phyloP scores from a whole-genome alignment of 2,797 vertebrate species.

The Onychomys leucogaster region DNA sequence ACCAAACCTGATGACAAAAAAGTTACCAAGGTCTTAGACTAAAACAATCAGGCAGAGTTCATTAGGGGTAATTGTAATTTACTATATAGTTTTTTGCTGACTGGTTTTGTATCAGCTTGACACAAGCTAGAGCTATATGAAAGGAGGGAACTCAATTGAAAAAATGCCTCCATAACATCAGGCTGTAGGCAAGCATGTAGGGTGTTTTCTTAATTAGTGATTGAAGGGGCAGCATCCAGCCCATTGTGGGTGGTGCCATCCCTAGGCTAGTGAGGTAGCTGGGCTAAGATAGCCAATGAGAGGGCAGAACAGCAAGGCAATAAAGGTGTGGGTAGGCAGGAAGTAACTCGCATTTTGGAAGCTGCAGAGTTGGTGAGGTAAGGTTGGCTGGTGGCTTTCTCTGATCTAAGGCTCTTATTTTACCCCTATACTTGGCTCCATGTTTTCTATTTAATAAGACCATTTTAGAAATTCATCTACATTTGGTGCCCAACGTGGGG shows the following conservation, averaged over 20 bases:
- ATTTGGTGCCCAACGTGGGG: no score
- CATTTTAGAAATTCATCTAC: no score
- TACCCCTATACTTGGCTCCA: no score
- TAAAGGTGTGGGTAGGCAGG: no score
- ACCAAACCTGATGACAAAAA: background rate
- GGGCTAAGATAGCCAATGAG: no score
- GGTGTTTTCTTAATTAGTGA: background rate
- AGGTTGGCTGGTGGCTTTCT: no score
- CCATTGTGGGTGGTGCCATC: background rate
- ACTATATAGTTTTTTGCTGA: background rate
- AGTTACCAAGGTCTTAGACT: background rate
- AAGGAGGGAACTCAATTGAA: background rate
- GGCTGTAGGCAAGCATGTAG: background rate
- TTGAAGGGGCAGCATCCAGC: background rate
- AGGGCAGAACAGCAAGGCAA: no score
- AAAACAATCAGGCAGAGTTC: background rate
- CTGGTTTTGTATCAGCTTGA: background rate
- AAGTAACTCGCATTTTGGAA: no score
- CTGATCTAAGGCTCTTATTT: no score
- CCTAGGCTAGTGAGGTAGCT: background rate
- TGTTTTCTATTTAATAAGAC: no score
- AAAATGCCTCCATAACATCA: background rate
- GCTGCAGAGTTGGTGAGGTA: no score
- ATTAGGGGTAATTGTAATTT: background rate
- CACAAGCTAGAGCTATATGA: background rate